A percentile compares a stretch with the other conserved stretches of the same genome.
phyloP scores from a whole-genome alignment of 2,113 vertebrate species.

The Piprites chloris region DNA sequence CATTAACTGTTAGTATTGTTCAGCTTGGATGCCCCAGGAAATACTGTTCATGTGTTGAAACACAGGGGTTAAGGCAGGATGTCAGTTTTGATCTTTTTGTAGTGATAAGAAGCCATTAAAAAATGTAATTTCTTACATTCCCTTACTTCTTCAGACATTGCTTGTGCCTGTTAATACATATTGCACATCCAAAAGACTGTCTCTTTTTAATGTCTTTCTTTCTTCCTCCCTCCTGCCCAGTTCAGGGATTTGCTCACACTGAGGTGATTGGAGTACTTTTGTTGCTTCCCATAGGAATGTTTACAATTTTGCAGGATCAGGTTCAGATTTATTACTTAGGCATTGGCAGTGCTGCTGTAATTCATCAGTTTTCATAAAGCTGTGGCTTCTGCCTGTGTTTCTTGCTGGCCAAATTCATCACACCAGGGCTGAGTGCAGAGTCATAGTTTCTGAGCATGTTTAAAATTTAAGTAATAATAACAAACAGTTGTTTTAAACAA shows the following conservation, averaged over 20 bases:
- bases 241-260: neutral
- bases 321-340: slow-evolving; percentile 9
- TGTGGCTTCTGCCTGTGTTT: neutral
- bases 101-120: neutral
- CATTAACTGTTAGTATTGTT: slow-evolving; percentile 58
- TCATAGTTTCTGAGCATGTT: neutral
- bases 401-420: neutral
- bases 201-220: neutral
- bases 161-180: neutral
- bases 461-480: neutral
- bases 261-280: neutral
- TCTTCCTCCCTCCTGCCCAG: rapidly evolving
- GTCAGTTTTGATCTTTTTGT: neutral
- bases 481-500: neutral
- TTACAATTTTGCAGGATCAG: neutral
- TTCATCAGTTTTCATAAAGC: neutral
- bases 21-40: slow-evolving; percentile 7
- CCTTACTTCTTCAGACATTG: neutral
- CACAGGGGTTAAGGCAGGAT: neutral
- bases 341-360: neutral
- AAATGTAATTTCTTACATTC: neutral
- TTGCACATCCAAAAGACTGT: neutral
- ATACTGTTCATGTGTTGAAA: neutral
- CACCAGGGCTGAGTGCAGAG: neutral
- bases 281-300: neutral